These are phyloP conservation scores for Drosophila sturtevanti DNA, from an alignment of 1,140 invertebrate genomes.

Conservation along the genomic window DNA sequence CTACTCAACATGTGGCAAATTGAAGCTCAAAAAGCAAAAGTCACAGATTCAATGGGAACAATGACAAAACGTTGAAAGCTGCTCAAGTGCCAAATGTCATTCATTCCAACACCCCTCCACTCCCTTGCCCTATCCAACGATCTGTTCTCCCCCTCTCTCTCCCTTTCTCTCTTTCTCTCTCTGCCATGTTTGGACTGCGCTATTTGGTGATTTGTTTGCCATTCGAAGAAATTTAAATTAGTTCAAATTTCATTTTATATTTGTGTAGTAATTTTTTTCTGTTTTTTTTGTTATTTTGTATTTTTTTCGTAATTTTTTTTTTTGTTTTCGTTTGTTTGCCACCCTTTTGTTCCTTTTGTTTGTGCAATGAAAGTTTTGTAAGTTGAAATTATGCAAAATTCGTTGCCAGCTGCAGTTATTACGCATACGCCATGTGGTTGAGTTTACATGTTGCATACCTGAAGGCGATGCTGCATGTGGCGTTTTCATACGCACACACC, in stretches of 20 bases:
- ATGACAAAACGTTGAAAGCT: constrained; percentile 56
- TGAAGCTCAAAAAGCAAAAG: constrained; percentile 47
- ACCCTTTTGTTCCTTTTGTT: constrained; percentile 49
- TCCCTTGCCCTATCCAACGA: too few species aligned
- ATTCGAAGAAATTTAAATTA: constrained; percentile 70
- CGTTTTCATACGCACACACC: constrained; percentile 32
- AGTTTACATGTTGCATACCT: constrained; percentile 19
- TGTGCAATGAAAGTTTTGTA: constrained; percentile 64
- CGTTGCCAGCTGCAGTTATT: constrained; percentile 60
- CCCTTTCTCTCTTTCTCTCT: neutral
- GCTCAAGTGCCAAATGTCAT: constrained; percentile 71
- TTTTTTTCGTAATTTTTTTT: constrained; percentile 6
- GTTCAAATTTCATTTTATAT: constrained; percentile 69
- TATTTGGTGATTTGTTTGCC: constrained; percentile 61
- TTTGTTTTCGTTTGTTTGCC: constrained; percentile 25
- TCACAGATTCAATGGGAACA: constrained; percentile 55
- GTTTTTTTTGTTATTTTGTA: constrained; percentile 10
- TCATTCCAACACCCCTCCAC: constrained; percentile 21
- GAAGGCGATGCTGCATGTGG: constrained; percentile 25
- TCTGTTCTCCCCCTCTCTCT: neutral
- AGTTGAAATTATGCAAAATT: constrained; percentile 78
- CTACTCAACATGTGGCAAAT: constrained; percentile 72
- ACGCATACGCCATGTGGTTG: constrained; percentile 69
- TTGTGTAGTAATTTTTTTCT: constrained; percentile 36
- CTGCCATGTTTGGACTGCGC: neutral